A percentile compares a stretch with the other conserved stretches of the same genome.
Evolutionary conservation across 2,888 invertebrate genomes (phyloP).

Genomic region (Acronicta aceris): DNA sequence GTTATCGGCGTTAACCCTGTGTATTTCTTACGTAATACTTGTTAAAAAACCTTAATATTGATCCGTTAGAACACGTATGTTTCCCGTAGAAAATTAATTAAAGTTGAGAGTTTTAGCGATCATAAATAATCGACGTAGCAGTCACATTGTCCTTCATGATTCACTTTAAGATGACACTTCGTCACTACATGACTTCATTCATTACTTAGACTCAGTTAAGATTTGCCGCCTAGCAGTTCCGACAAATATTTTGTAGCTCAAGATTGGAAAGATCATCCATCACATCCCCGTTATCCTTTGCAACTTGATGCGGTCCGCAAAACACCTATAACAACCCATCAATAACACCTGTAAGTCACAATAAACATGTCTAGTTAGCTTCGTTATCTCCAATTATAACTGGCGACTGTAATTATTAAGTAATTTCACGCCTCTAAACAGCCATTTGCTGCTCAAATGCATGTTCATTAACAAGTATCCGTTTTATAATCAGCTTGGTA

Average conservation of each 20-base stretch:
- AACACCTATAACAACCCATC: constrained; percentile 38
- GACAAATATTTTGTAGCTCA: constrained; percentile 1
- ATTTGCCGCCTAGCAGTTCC: too few species aligned
- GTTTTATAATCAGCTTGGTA: constrained; percentile 4
- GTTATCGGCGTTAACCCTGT: neutral
- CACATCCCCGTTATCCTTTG: constrained; percentile 32
- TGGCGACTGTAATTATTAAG: constrained; percentile 37
- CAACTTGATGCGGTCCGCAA: constrained; percentile 43
- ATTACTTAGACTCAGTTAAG: constrained; percentile 1
- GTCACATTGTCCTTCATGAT: constrained; percentile 17
- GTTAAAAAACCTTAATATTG: neutral
- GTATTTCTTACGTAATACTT: neutral
- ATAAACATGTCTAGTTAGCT: constrained; percentile 43
- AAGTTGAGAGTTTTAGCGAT: neutral
- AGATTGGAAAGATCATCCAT: constrained; percentile 17
- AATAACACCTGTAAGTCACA: constrained; percentile 41
- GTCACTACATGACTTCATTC: constrained; percentile 26
- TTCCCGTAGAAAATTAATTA: neutral
- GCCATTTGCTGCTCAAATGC: constrained; percentile 16
- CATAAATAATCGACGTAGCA: constrained; percentile 7
- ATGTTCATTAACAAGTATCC: constrained; percentile 8
- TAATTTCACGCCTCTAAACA: constrained; percentile 33
- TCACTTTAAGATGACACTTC: constrained; percentile 15
- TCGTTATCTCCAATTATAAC: constrained; percentile 47
- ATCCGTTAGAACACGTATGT: constrained; percentile 1